A percentile compares a stretch with the other conserved stretches of the same genome.
Evolutionary conservation across 1,140 invertebrate species (phyloP).

Genomic region (Brachionus angularis): DNA sequence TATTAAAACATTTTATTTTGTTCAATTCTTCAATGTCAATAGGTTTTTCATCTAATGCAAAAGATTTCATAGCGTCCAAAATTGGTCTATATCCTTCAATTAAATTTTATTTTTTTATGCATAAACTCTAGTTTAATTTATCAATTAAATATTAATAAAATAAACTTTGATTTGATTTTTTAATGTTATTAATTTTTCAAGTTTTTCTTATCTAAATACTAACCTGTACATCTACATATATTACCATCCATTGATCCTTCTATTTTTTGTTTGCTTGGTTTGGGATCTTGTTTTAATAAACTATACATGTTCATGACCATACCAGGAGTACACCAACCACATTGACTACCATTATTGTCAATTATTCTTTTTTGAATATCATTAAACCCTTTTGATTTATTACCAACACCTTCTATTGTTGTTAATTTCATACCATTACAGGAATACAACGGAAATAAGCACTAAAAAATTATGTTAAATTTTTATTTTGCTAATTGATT

Average conservation of each 20-base stretch:
- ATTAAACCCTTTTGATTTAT: slow-evolving; percentile 57
- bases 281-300: slow-evolving; percentile 50
- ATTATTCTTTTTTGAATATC: slow-evolving; percentile 52
- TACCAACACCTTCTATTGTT: slow-evolving; percentile 74
- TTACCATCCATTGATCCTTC: slow-evolving; percentile 54
- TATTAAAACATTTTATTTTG: slow-evolving; percentile 39
- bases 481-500: no score
- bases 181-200: no score
- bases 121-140: no score
- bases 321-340: slow-evolving; percentile 58
- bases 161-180: no score
- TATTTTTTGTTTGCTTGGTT: slow-evolving; percentile 48
- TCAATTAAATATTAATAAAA: no score
- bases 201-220: no score
- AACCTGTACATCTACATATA: slow-evolving; percentile 57
- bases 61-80: slow-evolving; percentile 53
- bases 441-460: slow-evolving; percentile 67
- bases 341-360: slow-evolving; percentile 55
- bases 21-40: slow-evolving; percentile 50
- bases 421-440: slow-evolving; percentile 72
- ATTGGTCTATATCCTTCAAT: slow-evolving; percentile 57
- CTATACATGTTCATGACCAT: slow-evolving; percentile 58
- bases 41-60: slow-evolving; percentile 47
- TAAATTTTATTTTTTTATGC: no score
- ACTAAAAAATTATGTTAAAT: slow-evolving; percentile 62